Evolutionary conservation across 2,113 vertebrate species (phyloP).

Genomic region (Grus americana): DNA sequence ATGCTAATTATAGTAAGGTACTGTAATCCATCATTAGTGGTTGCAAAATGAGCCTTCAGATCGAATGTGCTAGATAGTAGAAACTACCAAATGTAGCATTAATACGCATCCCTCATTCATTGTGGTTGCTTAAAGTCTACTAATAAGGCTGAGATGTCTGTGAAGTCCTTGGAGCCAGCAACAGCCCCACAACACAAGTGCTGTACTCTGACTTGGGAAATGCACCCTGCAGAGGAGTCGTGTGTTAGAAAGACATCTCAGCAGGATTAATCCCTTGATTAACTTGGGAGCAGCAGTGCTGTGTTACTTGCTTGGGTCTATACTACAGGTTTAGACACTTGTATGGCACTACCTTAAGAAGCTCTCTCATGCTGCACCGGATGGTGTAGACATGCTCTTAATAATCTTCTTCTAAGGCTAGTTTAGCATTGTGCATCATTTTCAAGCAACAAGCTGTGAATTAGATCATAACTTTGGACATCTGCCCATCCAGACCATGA

Average conservation of each 20-base stretch:
- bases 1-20: neutral
- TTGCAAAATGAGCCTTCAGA: neutral
- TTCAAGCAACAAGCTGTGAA: neutral
- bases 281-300: neutral
- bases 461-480: neutral
- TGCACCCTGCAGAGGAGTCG: neutral
- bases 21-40: neutral
- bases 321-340: neutral
- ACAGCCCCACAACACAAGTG: neutral
- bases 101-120: neutral
- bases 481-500: neutral
- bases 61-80: neutral
- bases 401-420: neutral
- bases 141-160: neutral
- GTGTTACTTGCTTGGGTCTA: neutral
- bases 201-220: neutral
- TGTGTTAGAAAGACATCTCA: neutral
- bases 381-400: neutral
- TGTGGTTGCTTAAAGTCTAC: neutral
- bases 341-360: neutral
- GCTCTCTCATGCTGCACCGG: neutral
- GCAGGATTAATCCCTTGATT: neutral
- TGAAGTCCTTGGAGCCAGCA: neutral
- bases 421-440: neutral
- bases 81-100: neutral